Base-by-base conservation (phyloP, 2,797 vertebrate species). In the Miichthys miiuy region DNA sequence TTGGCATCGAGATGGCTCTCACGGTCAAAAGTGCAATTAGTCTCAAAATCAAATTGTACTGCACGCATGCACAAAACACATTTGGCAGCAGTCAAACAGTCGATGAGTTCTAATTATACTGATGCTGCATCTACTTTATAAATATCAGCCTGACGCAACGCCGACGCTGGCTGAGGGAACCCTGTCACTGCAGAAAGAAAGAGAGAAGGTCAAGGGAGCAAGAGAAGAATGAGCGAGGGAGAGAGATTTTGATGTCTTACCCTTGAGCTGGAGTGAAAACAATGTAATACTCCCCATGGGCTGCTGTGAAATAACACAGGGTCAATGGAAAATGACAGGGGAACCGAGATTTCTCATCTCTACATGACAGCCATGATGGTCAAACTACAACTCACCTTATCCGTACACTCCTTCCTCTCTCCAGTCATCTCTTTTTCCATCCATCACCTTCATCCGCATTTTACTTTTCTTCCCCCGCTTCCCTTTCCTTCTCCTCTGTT, bases 61-160 rank as follows among this genome's bases (percentile, higher is more conserved):
- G 56, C 42, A 61, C 50, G 60, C 25, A 76, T 20, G 44, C 44
- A 27, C 56, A 74, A 47, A 75, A 47, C 80, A 75, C 63, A 85
- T 77, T 79, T 88, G 90, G 85, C 88, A 80, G 76, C 34, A 21
- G 67, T 4, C 51, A 52, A 65, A 46, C 64, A 42, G 81, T 91
- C 90, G 25, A 91, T 93, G 74, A 42, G 21, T 71, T 90, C 88
- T 91, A 91, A 90, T 91, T 88, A 92, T 72, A 88, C 83, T 55
- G 55, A 83, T 47, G 81, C 68, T 75, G 79, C 77, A 72, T 88
- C 86, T 89, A 86, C 64, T 44, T 77, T 81, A 85, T 61, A 86
- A 89, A 84, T 85, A 80, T 86, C 87, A 83, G 80, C 7, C 14
- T 86, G 83, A 88, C 30, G 82, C 83, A 89, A 80, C 77, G 61